These are phyloP conservation scores for Polydrusus cervinus DNA, from an alignment of 2,888 invertebrate genomes.

Conservation along the genomic window DNA sequence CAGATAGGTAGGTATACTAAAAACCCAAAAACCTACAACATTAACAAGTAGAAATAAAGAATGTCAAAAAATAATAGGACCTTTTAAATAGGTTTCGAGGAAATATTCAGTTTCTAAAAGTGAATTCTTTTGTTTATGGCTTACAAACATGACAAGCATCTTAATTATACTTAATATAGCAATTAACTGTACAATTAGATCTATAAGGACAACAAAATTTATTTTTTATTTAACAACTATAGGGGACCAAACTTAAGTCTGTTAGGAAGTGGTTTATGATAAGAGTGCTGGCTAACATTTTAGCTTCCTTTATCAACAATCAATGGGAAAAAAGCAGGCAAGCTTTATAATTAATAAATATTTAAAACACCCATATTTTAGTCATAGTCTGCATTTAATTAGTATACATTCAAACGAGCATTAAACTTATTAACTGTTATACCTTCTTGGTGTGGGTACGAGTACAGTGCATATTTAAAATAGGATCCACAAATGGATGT, in stretches of 20 bases:
- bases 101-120: neutral
- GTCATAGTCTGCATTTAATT: constrained; percentile 23
- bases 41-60: too few species aligned
- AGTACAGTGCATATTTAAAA: neutral
- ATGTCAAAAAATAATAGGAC: too few species aligned
- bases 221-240: neutral
- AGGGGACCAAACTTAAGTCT: neutral
- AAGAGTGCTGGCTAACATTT: constrained; percentile 6
- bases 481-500: too few species aligned
- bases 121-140: constrained; percentile 13
- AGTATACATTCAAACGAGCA: neutral
- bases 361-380: constrained; percentile 33
- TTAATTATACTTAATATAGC: constrained; percentile 61
- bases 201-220: constrained; percentile 1
- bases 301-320: constrained; percentile 34
- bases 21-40: too few species aligned
- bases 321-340: constrained; percentile 50
- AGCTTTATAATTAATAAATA: constrained; percentile 32
- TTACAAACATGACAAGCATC: constrained; percentile 42
- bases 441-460: constrained; percentile 1
- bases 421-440: neutral
- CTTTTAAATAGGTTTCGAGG: too few species aligned
- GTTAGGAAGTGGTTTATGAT: constrained; percentile 14
- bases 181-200: constrained; percentile 34
- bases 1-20: too few species aligned